Evolutionary conservation across 2,113 vertebrate genomes (phyloP).

Genomic region (Gasterosteus nipponicus): DNA sequence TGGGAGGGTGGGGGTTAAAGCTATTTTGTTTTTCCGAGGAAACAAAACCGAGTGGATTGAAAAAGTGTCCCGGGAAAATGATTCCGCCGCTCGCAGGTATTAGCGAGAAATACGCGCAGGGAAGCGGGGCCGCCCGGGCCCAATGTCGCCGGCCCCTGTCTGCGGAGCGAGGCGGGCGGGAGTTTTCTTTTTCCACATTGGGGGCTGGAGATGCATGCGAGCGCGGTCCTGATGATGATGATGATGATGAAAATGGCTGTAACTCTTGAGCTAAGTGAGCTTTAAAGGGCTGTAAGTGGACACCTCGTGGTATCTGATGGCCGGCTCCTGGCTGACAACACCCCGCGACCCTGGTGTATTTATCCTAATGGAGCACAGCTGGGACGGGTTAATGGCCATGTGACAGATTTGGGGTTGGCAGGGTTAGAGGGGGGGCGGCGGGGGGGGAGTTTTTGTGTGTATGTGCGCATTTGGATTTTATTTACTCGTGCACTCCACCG

Average conservation of each 20-base stretch:
- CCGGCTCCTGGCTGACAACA: slow-evolving; percentile 59
- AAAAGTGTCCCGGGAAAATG: slow-evolving; percentile 47
- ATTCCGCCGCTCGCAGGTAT: slow-evolving; percentile 14
- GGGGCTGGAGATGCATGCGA: slow-evolving; percentile 4
- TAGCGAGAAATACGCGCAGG: background rate
- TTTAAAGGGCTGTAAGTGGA: slow-evolving; percentile 72
- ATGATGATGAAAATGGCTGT: slow-evolving; percentile 63
- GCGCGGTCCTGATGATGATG: slow-evolving; percentile 45
- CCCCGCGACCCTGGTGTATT: slow-evolving; percentile 61
- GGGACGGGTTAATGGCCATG: slow-evolving; percentile 75
- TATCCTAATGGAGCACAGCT: slow-evolving; percentile 77
- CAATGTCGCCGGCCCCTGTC: slow-evolving; percentile 41
- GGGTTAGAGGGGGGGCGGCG: background rate
- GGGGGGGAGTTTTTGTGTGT: slow-evolving; percentile 15
- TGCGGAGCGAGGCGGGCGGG: slow-evolving; percentile 41
- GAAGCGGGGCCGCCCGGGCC: background rate
- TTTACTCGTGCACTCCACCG: slow-evolving; percentile 60
- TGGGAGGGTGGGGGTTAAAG: background rate
- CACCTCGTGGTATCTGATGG: slow-evolving; percentile 57
- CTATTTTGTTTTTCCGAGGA: slow-evolving; percentile 45
- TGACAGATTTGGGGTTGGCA: slow-evolving; percentile 54
- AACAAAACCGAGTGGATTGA: slow-evolving; percentile 21
- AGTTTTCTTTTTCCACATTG: slow-evolving; percentile 32
- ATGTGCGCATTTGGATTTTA: slow-evolving; percentile 49
- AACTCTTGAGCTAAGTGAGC: slow-evolving; percentile 66